Evolutionary conservation across 2,888 invertebrate species (phyloP).

Genomic region (Ecliptopera silaceata): DNA sequence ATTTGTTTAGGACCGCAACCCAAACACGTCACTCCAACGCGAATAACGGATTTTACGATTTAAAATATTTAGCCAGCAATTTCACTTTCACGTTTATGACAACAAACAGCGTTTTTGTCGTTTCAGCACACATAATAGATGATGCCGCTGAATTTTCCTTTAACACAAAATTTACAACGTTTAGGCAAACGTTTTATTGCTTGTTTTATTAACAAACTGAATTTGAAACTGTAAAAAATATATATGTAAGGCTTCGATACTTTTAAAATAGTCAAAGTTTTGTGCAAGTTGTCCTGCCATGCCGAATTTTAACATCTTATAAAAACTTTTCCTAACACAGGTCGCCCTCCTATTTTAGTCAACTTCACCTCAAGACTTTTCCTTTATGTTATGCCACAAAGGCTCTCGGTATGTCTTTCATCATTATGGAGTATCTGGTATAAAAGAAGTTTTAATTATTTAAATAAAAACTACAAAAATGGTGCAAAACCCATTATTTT

Average conservation of each 20-base stretch:
- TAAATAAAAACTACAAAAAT: not conserved
- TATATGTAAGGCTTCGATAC: not conserved
- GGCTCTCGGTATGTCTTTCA: not conserved
- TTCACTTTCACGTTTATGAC: conserved; percentile 68
- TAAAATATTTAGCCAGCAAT: conserved; percentile 74
- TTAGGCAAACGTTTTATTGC: not conserved
- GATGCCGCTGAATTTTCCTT: conserved; percentile 13
- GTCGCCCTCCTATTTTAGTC: not conserved
- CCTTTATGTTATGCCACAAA: not conserved
- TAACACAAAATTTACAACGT: conserved; percentile 10
- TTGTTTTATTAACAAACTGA: not conserved
- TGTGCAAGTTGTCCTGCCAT: not conserved
- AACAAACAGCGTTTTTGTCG: conserved; percentile 67
- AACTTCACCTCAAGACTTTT: conserved; percentile 1
- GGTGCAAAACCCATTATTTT: too few species aligned
- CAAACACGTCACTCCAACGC: conserved; percentile 70
- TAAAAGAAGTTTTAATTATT: not conserved
- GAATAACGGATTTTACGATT: conserved; percentile 76
- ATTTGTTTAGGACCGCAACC: conserved; percentile 77
- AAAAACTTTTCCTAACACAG: not conserved
- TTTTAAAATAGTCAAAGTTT: too few species aligned
- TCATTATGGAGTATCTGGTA: not conserved
- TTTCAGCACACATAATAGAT: conserved; percentile 40
- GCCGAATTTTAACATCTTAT: not conserved
- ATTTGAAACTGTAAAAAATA: not conserved